Evolutionary conservation across 2,888 invertebrate genomes (phyloP).

Genomic region (Seladonia tumulorum): DNA sequence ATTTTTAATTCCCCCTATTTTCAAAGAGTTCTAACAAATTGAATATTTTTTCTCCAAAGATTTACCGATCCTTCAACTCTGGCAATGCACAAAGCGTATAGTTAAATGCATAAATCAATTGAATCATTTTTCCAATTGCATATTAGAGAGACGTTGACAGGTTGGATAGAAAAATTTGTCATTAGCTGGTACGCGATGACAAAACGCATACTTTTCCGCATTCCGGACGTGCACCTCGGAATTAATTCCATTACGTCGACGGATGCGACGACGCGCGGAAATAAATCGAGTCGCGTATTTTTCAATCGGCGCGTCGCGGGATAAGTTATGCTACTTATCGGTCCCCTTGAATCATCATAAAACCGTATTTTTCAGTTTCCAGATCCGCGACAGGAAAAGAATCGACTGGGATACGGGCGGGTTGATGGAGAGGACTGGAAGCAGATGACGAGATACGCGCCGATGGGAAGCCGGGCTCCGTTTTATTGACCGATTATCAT

Average conservation of each 20-base stretch:
- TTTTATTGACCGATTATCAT: slow-evolving; percentile 5
- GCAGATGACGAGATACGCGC: background rate
- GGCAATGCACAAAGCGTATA: too few relatives aligned
- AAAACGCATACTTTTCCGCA: background rate
- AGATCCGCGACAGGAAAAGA: background rate
- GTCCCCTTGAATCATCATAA: slow-evolving; percentile 9
- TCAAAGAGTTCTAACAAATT: too few relatives aligned
- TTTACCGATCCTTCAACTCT: too few relatives aligned
- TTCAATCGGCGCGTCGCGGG: background rate
- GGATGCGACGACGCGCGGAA: background rate
- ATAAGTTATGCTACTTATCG: background rate
- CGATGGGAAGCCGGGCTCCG: background rate
- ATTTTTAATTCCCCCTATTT: too few relatives aligned
- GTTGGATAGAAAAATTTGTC: background rate
- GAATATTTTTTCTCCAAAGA: background rate
- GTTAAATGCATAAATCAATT: background rate
- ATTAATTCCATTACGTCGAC: background rate
- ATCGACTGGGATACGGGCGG: background rate
- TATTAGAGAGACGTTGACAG: background rate
- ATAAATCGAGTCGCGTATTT: background rate
- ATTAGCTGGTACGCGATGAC: background rate
- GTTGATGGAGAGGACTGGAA: background rate
- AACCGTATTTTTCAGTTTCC: slow-evolving; percentile 2
- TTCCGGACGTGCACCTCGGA: background rate
- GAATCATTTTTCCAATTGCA: background rate